Evolutionary conservation across 2,797 vertebrate species (phyloP).

Genomic region (Thamnophis elegans): DNA sequence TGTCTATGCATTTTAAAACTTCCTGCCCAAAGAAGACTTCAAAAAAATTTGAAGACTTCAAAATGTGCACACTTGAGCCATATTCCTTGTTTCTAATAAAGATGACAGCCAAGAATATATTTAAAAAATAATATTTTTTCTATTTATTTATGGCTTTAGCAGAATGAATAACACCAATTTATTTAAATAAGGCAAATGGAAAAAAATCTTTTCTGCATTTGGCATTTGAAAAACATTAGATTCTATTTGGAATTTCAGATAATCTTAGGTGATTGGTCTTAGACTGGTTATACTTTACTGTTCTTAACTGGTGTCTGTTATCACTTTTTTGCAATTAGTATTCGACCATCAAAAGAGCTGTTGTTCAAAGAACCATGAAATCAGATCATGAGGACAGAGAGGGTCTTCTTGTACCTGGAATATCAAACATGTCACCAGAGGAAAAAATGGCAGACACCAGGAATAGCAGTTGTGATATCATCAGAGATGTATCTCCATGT

Average conservation of each 20-base stretch:
- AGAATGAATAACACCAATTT: background rate
- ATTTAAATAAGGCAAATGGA: background rate
- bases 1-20: background rate
- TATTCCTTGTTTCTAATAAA: background rate
- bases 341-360: background rate
- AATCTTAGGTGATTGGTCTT: background rate
- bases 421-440: slow-evolving; percentile 2
- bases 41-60: background rate
- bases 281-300: background rate
- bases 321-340: background rate
- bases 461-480: background rate
- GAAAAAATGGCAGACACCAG: background rate
- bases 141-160: background rate
- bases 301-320: background rate
- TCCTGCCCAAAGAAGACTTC: background rate
- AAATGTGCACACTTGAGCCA: background rate
- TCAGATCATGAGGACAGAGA: slow-evolving; percentile 3
- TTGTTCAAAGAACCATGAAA: slow-evolving; percentile 49
- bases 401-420: background rate
- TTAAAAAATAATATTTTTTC: background rate
- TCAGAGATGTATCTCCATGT: background rate
- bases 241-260: background rate
- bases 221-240: background rate
- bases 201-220: background rate
- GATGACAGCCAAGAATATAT: background rate